phyloP scores from a whole-genome alignment of 2,113 vertebrate genomes.

The Oxyura jamaicensis region DNA sequence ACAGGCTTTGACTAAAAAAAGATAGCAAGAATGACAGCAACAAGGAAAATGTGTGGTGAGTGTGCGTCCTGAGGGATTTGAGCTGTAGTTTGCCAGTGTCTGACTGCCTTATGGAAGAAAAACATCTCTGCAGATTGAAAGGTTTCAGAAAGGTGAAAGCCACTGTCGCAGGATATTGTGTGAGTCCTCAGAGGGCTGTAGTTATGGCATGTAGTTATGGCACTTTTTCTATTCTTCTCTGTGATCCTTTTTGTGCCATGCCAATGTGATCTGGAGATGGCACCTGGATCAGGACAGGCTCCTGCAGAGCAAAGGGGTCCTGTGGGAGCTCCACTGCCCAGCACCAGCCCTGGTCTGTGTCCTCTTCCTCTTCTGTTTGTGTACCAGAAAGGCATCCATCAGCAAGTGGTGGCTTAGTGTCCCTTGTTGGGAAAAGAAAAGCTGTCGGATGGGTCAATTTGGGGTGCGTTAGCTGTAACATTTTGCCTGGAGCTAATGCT shows the following conservation, averaged over 20 bases:
- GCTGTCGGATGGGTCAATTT: neutral
- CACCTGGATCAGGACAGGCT: neutral
- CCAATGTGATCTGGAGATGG: fast-evolving
- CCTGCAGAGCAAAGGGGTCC: neutral
- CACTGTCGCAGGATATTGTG: neutral
- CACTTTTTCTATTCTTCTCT: neutral
- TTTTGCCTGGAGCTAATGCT: neutral
- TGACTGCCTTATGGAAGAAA: neutral
- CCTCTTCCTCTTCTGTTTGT: neutral
- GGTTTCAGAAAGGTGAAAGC: neutral
- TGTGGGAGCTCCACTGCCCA: neutral
- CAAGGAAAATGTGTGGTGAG: fast-evolving
- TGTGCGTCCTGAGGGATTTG: neutral
- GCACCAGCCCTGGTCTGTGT: neutral
- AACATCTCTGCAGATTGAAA: neutral
- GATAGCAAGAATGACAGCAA: neutral
- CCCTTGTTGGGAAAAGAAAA: neutral
- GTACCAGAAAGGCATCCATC: neutral
- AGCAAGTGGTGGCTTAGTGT: neutral
- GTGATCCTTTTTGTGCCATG: neutral
- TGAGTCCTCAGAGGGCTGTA: neutral
- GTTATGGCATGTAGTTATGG: neutral
- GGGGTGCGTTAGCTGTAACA: too few species aligned
- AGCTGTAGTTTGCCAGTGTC: neutral
- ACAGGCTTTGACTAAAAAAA: neutral